phyloP scores from a whole-genome alignment of 2,113 vertebrate genomes.

The Bos indicus region DNA sequence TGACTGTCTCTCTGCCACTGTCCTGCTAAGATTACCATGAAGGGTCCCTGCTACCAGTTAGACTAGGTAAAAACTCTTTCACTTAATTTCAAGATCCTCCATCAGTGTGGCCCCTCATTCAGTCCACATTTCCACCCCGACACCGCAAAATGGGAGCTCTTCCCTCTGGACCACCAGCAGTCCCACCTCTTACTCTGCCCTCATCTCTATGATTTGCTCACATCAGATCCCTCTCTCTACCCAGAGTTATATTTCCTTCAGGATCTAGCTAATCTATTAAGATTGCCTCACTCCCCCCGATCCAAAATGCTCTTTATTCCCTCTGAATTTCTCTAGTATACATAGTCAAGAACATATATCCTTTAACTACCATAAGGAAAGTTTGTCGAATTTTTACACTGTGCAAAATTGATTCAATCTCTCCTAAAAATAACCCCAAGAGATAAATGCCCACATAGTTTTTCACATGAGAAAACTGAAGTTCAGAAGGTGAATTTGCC shows the following conservation, averaged over 20 bases:
- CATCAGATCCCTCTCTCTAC: neutral
- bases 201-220: rapidly evolving
- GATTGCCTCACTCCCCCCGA: neutral
- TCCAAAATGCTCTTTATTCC: neutral
- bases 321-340: neutral
- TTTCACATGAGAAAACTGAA: neutral
- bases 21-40: neutral
- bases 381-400: neutral
- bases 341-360: neutral
- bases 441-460: neutral
- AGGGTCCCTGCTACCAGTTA: neutral
- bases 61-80: neutral
- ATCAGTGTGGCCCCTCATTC: neutral
- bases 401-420: neutral
- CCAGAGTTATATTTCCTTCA: neutral
- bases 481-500: neutral
- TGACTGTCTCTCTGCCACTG: neutral
- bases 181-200: neutral
- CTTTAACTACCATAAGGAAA: neutral
- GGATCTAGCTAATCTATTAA: neutral
- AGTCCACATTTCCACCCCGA: neutral
- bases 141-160: rapidly evolving
- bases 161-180: neutral
- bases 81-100: neutral
- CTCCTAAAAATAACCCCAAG: neutral